Evolutionary conservation across 1,140 invertebrate genomes (phyloP), one percentile per base, ranked within the genome.

Genomic region (Leucophenga varia): DNA sequence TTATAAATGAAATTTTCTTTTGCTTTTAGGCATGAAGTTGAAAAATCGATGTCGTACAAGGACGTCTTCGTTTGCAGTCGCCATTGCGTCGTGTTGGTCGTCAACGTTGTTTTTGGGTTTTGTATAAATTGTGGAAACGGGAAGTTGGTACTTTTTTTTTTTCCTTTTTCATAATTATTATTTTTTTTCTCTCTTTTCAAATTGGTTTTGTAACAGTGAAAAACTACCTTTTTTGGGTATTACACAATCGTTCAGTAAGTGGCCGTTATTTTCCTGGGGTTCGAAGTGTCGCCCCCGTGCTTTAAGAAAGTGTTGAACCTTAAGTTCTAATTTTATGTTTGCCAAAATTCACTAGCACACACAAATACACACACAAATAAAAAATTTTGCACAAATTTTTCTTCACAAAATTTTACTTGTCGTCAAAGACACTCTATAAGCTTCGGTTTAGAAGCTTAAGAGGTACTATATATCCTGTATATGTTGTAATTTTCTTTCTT

Each of bases 21-120:
- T n/a, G n/a, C n/a, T n/a, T n/a, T n/a, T n/a, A n/a, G 36, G 57
- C 64, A 69, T 69, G 64, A 59, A 69, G 64, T 69, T 69, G 63
- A 72, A 72, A 64, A 72, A 72, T 72, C 68, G 68, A 72, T 72
- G 65, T 56, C 54, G 51, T 58, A 69, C 68, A 72, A 72, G 68
- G 68, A 72, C 68, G 59, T 72, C 25, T 64, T 54, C 42, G 56
- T 43, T 34, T 28, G 30, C 31, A 25, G 22, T 25, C 22, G 22
- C 22, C 5, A 5, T 25, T n/a, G n/a, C n/a, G n/a, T n/a, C n/a
- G n/a, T n/a, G n/a, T n/a, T n/a, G n/a, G n/a, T n/a, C n/a, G n/a
- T n/a, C n/a, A n/a, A n/a, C n/a, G n/a, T n/a, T n/a, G n/a, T n/a
- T n/a, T n/a, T n/a, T n/a, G n/a, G n/a, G n/a, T n/a, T n/a, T n/a